Percentiles rank a stretch among this genome's conserved stretches.
phyloP scores from a whole-genome alignment of 2,888 invertebrate species.

The Cloeon dipterum region DNA sequence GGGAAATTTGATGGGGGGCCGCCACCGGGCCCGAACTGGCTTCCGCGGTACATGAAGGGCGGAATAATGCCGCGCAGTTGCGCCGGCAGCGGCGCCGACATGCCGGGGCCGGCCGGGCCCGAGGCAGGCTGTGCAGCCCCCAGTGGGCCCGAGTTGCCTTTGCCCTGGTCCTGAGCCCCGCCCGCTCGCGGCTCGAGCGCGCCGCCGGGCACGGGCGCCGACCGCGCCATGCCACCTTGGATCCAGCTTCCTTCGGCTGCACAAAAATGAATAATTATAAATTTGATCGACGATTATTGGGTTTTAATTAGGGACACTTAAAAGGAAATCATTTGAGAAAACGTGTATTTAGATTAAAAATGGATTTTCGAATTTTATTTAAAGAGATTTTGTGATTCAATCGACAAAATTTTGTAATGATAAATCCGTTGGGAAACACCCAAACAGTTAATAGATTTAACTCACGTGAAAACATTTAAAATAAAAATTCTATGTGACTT shows the following conservation, averaged over 20 bases:
- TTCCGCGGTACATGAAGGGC: slow-evolving; percentile 34
- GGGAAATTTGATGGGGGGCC: slow-evolving; percentile 17
- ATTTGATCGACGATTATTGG: slow-evolving; percentile 2
- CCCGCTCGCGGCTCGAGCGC: slow-evolving; percentile 8
- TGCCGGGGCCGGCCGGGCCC: slow-evolving; percentile 23
- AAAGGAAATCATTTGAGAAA: no score
- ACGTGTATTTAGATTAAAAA: no score
- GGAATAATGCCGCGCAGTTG: slow-evolving; percentile 55
- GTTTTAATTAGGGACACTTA: neutral
- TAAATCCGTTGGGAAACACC: no score
- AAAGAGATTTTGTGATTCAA: no score
- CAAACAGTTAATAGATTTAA: no score
- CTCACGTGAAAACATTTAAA: no score
- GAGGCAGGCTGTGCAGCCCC: slow-evolving; percentile 18
- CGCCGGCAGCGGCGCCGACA: slow-evolving; percentile 24
- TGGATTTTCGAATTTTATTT: no score
- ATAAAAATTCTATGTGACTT: no score
- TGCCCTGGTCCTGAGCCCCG: slow-evolving; percentile 20
- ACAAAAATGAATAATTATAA: slow-evolving; percentile 8
- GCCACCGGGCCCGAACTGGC: slow-evolving; percentile 17
- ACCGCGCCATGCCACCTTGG: slow-evolving; percentile 36
- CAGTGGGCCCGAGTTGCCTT: slow-evolving; percentile 23
- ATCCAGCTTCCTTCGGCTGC: slow-evolving; percentile 73
- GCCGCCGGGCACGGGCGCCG: slow-evolving; percentile 47
- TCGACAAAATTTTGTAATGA: no score